Conservation (phyloP, 1,140 invertebrate genomes). For the Aplysia californica region DNA sequence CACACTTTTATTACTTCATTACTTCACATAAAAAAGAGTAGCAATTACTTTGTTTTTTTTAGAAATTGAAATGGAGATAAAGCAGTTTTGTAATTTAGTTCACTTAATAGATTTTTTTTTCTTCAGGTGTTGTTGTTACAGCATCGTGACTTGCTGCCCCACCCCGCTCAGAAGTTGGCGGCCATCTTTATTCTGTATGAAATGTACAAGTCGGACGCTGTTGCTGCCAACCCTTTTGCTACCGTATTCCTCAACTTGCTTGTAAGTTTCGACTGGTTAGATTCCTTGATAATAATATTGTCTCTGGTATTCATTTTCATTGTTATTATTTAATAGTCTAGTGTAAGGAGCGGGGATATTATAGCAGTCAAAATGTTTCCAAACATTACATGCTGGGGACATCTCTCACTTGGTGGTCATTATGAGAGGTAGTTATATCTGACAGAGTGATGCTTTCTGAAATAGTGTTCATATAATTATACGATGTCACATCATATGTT, state of each 20-base stretch:
- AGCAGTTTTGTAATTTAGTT: background rate
- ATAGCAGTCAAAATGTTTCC: no score
- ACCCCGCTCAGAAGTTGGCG: slow-evolving; percentile 76
- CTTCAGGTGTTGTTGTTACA: slow-evolving; percentile 76
- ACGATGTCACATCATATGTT: no score
- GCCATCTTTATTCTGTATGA: slow-evolving; percentile 80
- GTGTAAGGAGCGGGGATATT: no score
- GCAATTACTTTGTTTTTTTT: background rate
- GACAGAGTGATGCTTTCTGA: no score
- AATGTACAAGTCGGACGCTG: slow-evolving; percentile 77
- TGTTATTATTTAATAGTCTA: no score
- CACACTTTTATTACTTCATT: background rate
- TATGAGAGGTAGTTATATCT: no score
- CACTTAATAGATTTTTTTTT: background rate
- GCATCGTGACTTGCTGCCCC: slow-evolving; percentile 77
- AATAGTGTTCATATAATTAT: no score
- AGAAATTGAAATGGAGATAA: background rate
- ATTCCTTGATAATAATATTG: no score
- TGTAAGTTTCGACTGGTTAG: slow-evolving; percentile 68
- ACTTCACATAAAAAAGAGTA: background rate
- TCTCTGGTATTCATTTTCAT: no score
- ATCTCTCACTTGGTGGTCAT: no score
- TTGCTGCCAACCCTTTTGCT: slow-evolving; percentile 79
- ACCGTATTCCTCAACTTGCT: slow-evolving; percentile 76
- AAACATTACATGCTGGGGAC: no score